These are phyloP conservation scores for Troides aeacus DNA, from an alignment of 2,888 invertebrate genomes.

Conservation along the genomic window DNA sequence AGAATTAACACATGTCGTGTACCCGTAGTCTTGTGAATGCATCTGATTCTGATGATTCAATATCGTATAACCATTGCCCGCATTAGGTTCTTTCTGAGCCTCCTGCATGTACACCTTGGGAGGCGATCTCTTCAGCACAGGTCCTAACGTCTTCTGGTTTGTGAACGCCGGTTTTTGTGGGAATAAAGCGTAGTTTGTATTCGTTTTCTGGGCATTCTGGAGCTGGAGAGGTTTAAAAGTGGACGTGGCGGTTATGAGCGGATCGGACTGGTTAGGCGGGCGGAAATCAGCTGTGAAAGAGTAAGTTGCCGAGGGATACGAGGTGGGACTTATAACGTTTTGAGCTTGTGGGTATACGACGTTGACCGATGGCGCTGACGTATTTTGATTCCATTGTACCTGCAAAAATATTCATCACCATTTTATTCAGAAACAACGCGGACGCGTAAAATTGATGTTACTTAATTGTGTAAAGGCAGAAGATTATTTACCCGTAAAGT, in stretches of 20 bases:
- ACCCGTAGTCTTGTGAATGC: conserved; percentile 68
- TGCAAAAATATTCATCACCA: conserved; percentile 42
- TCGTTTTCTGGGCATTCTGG: conserved; percentile 65
- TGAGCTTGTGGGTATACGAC: conserved; percentile 83
- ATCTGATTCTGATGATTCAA: conserved; percentile 66
- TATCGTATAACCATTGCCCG: conserved; percentile 56
- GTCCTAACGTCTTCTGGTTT: conserved; percentile 51
- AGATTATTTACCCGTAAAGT: too few species aligned
- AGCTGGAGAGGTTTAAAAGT: conserved; percentile 80
- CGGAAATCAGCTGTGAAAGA: conserved; percentile 92
- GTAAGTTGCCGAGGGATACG: conserved; percentile 87
- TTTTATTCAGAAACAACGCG: too few species aligned
- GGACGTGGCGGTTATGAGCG: conserved; percentile 75
- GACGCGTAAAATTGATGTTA: too few species aligned
- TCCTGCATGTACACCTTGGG: conserved; percentile 61
- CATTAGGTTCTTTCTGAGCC: conserved; percentile 59
- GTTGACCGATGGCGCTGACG: conserved; percentile 81
- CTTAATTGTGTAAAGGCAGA: too few species aligned
- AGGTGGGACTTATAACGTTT: conserved; percentile 82
- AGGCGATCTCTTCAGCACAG: conserved; percentile 66
- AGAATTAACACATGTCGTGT: conserved; percentile 57
- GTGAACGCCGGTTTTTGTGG: conserved; percentile 66
- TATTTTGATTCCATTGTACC: conserved; percentile 88
- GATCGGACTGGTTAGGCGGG: conserved; percentile 80
- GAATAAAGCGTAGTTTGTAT: conserved; percentile 61